phyloP scores from a whole-genome alignment of 2,113 vertebrate species.

The Stegastes partitus region DNA sequence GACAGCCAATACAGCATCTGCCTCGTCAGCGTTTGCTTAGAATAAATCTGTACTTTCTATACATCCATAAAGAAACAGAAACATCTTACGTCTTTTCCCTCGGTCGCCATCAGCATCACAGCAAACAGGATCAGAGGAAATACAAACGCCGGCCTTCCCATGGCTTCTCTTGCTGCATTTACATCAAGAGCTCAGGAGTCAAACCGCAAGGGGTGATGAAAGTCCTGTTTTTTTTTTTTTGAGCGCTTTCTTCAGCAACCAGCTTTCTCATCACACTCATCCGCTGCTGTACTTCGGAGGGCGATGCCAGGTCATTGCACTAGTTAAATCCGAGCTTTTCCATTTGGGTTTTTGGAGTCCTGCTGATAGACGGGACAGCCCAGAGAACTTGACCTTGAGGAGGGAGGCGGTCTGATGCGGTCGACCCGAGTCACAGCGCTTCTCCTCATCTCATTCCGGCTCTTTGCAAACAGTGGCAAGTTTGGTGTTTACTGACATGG shows the following conservation, averaged over 20 bases:
- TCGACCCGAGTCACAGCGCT: slow-evolving; percentile 15
- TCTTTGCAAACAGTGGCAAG: slow-evolving; percentile 29
- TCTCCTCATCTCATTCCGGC: slow-evolving; percentile 38
- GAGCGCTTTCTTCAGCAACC: not conserved
- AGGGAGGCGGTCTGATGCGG: slow-evolving; percentile 39
- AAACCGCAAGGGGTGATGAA: not conserved
- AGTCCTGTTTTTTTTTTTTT: too few relatives aligned
- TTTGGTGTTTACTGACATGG: slow-evolving; percentile 43
- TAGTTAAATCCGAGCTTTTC: slow-evolving; percentile 13
- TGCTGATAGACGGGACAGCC: slow-evolving; percentile 14
- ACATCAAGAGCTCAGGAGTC: slow-evolving; percentile 3
- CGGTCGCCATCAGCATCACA: slow-evolving; percentile 44
- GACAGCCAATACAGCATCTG: not conserved
- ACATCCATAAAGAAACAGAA: not conserved
- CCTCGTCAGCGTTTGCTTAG: not conserved
- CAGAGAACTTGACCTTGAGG: slow-evolving; percentile 30
- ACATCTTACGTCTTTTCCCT: slow-evolving; percentile 65
- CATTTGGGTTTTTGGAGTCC: slow-evolving; percentile 7
- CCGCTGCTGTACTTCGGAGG: not conserved
- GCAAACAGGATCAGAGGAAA: slow-evolving; percentile 50
- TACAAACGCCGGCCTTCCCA: slow-evolving; percentile 35
- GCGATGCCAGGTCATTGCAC: not conserved
- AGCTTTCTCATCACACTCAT: slow-evolving; percentile 13
- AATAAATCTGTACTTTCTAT: not conserved
- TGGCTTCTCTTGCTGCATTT: slow-evolving; percentile 30